Percentiles rank a stretch among this genome's conserved stretches.
Evolutionary conservation across 2,888 invertebrate genomes (phyloP).

Genomic region (Microchrysa polita): DNA sequence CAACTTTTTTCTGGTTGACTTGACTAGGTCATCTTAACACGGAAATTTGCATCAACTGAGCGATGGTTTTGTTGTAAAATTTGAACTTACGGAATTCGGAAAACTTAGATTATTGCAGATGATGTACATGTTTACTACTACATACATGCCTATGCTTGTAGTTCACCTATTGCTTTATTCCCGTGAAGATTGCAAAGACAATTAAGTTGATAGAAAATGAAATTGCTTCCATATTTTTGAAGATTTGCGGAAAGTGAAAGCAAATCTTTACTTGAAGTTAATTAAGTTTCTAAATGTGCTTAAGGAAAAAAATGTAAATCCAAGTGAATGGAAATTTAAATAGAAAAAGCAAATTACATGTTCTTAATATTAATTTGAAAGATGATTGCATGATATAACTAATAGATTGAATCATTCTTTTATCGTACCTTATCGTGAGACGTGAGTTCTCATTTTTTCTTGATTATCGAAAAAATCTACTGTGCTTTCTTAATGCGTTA

Average conservation of each 20-base stretch:
- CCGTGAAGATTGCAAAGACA: no score
- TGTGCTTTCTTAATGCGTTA: no score
- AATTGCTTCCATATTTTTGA: not conserved
- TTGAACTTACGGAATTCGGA: not conserved
- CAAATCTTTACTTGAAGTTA: not conserved
- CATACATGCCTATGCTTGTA: no score
- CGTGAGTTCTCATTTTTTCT: no score
- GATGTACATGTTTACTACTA: no score
- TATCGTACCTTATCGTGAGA: no score
- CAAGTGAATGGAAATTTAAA: not conserved
- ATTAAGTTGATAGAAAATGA: not conserved
- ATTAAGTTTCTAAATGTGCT: no score
- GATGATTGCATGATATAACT: not conserved
- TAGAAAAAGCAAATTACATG: not conserved
- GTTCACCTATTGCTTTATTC: no score
- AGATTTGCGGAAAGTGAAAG: not conserved
- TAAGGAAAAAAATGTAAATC: not conserved
- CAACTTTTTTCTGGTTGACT: not conserved
- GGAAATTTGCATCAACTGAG: not conserved
- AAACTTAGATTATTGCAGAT: slow-evolving; percentile 16
- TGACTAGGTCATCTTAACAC: slow-evolving; percentile 8
- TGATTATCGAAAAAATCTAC: no score
- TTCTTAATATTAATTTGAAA: not conserved
- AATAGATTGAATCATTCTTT: no score
- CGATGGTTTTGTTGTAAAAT: not conserved